Evolutionary conservation across 2,113 vertebrate species (phyloP), one percentile per base, ranked within the genome.

Genomic region (Bubalus kerabau): DNA sequence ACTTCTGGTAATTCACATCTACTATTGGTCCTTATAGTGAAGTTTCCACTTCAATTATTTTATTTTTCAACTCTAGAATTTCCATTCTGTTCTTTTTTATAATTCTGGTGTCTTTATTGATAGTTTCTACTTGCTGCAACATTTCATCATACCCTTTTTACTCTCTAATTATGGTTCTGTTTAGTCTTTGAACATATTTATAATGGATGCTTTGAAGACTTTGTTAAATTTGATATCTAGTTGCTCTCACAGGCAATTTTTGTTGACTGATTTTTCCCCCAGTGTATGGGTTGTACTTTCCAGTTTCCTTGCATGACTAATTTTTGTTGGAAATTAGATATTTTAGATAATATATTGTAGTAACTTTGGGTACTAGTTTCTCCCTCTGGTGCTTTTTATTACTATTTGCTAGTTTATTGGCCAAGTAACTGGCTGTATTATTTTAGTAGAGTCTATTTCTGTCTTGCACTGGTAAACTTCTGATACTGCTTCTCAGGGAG

Each of bases 251-350:
- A 67, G 84, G 40, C 71, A 67, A 32, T 57, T 76, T 85, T 21
- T 85, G 54, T 32, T 60, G 32, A 36, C 43, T 67, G n/a, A 28
- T 48, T 82, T 82, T 62, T 17, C 13, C 24, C 15, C 16, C 36
- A 64, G 57, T 1, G 36, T 67, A 24, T 67, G 36, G 57, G 50
- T 91, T 84, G 87, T 81, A 67, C 59, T 92, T 92, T 92, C 71
- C 71, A 81, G 71, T 81, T 92, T 81, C 71, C 32, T 92, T 81
- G 57, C 57, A 92, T 92, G 83, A 95, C 94, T 82, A 88, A 19
- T 52, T 92, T 91, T 92, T 95, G 23, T 80, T 71, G 74, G 52
- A 83, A 88, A 82, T 21, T 26, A n/a, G 36, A 48, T 28, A 82
- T 57, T 92, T 95, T 82, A 95, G 74, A 43, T 71, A 95, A 81